phyloP scores from a whole-genome alignment of 2,113 vertebrate genomes.

The Naja naja region DNA sequence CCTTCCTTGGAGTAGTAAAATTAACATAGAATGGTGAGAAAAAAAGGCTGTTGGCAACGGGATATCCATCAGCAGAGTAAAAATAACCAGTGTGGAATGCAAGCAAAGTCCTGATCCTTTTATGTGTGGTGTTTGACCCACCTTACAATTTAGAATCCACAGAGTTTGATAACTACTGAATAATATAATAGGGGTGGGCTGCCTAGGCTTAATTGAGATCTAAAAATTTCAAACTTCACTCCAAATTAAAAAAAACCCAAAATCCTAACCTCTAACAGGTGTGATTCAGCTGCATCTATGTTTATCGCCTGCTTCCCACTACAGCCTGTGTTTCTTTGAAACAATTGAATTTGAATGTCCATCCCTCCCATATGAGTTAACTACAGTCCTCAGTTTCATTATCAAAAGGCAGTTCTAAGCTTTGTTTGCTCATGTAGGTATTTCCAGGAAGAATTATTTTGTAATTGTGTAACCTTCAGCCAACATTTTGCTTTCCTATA shows the following conservation, averaged over 20 bases:
- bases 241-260: background rate
- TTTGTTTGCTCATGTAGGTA: background rate
- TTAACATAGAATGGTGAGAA: background rate
- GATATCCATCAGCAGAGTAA: background rate
- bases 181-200: background rate
- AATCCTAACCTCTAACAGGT: background rate
- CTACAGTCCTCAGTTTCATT: background rate
- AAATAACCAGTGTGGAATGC: background rate
- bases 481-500: background rate
- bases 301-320: background rate
- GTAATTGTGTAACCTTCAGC: background rate
- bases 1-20: background rate
- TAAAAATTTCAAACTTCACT: background rate
- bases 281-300: background rate
- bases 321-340: background rate
- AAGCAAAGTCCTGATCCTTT: background rate
- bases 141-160: background rate
- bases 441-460: background rate
- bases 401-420: background rate
- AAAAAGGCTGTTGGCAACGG: background rate
- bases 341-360: background rate
- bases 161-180: background rate
- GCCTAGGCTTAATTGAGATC: background rate
- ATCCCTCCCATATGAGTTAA: background rate
- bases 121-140: background rate